Conservation (phyloP, 1,140 invertebrate species). For the Magallana ariakensis region DNA sequence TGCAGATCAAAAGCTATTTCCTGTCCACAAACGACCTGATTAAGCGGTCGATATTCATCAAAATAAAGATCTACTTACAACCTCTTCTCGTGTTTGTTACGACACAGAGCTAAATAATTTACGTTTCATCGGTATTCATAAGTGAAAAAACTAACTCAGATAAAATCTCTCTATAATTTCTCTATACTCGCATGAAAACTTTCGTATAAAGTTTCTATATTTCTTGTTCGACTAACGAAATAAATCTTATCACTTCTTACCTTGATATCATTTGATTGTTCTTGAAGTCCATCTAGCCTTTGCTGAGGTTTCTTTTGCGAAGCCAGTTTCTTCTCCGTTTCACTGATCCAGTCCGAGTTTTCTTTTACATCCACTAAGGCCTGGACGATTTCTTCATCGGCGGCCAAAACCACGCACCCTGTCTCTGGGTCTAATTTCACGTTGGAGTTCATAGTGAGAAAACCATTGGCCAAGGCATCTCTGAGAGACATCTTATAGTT, state of each 20-base stretch:
- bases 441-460: conserved; percentile 83
- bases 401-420: conserved; percentile 75
- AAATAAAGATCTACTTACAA: background rate
- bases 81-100: background rate
- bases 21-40: background rate
- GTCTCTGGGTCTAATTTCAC: conserved; percentile 86
- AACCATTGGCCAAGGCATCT: conserved; percentile 76
- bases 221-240: too few species aligned
- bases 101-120: background rate
- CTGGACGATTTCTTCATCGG: conserved; percentile 71
- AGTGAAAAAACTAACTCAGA: too few species aligned
- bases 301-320: conserved; percentile 91
- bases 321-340: conserved; percentile 91
- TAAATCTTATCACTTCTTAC: conserved; percentile 55
- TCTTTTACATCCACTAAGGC: conserved; percentile 73
- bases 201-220: background rate
- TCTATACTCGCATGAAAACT: background rate
- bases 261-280: conserved; percentile 87
- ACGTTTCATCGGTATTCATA: too few species aligned
- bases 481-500: conserved; percentile 73
- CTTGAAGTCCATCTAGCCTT: conserved; percentile 90
- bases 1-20: background rate
- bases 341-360: conserved; percentile 90
- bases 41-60: conserved; percentile 4
- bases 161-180: background rate